Conservation (phyloP, 2,113 vertebrate species). For the Notechis scutatus region DNA sequence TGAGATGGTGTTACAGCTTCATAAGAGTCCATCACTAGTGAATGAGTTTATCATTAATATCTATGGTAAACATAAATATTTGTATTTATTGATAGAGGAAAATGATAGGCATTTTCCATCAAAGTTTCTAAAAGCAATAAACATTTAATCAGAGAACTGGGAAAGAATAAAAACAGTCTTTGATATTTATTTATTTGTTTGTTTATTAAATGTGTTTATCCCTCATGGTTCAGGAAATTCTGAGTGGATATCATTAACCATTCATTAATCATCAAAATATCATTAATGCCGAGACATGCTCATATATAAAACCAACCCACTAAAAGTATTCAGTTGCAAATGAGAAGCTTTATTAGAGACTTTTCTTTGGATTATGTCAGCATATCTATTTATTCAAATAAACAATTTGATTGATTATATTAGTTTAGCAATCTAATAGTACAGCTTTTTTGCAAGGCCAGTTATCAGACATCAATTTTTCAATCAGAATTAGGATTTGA, state of each 20-base stretch:
- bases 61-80: background rate
- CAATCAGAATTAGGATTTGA: background rate
- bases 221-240: background rate
- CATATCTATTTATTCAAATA: background rate
- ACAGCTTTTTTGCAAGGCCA: background rate
- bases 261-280: background rate
- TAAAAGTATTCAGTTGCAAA: background rate
- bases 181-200: background rate
- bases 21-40: background rate
- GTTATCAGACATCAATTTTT: background rate
- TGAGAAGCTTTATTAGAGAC: background rate
- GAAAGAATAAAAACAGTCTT: background rate
- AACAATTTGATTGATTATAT: background rate
- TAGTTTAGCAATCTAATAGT: background rate
- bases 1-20: background rate
- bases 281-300: background rate
- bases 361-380: background rate
- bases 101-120: background rate
- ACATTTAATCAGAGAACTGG: background rate
- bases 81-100: too few relatives aligned
- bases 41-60: background rate
- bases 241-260: background rate
- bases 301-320: background rate
- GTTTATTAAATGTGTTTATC: background rate
- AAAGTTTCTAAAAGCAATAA: background rate